A percentile compares a stretch with the other conserved stretches of the same genome.
Evolutionary conservation across 2,888 invertebrate genomes (phyloP).

Genomic region (Synanthedon andrenaeformis): DNA sequence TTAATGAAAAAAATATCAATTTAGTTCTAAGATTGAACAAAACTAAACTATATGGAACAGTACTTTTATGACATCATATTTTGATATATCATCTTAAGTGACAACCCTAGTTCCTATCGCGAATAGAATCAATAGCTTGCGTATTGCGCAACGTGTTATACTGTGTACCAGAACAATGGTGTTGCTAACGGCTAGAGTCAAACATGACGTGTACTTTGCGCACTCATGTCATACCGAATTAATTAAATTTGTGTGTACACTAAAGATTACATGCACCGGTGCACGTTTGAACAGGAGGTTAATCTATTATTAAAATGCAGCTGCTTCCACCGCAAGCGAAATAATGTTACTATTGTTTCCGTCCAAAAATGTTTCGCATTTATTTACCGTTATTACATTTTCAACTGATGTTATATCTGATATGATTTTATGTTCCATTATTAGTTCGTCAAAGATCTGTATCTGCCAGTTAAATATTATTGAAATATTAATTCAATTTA

Average conservation of each 20-base stretch:
- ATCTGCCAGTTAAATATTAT: too few relatives aligned
- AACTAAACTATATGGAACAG: too few relatives aligned
- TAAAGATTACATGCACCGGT: conserved; percentile 41
- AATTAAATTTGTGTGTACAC: conserved; percentile 54
- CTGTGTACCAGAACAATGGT: too few relatives aligned
- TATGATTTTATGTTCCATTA: not conserved
- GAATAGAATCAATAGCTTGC: too few relatives aligned
- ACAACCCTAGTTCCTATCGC: too few relatives aligned
- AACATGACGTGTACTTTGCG: conserved; percentile 17
- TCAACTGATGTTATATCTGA: not conserved
- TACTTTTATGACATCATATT: too few relatives aligned
- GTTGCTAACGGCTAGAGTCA: conserved; percentile 9
- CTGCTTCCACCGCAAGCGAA: conserved; percentile 21
- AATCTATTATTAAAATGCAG: conserved; percentile 54
- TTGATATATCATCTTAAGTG: too few relatives aligned
- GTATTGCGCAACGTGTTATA: too few relatives aligned
- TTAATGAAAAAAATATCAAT: too few relatives aligned
- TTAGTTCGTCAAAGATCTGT: not conserved
- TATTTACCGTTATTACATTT: not conserved
- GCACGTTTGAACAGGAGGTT: conserved; percentile 35
- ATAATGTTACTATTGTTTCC: not conserved
- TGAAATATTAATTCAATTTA: too few relatives aligned
- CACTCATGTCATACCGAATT: conserved; percentile 36
- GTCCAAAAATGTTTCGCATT: not conserved
- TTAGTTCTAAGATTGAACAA: too few relatives aligned